Evolutionary conservation across 1,140 invertebrate species (phyloP), one percentile per base, ranked within the genome.

Genomic region (Drosophila grimshawi): DNA sequence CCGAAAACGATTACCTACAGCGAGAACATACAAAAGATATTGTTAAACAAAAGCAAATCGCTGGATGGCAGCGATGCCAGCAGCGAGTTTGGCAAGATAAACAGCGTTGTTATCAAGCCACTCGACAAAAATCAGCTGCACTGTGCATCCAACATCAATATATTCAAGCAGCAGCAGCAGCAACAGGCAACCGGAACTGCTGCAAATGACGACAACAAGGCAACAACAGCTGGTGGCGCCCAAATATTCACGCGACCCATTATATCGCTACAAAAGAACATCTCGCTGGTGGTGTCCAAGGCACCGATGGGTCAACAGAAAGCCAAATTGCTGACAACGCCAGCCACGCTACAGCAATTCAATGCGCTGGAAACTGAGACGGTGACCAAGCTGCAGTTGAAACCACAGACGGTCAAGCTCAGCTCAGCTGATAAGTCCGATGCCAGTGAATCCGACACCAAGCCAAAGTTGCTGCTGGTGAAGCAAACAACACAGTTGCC

Each of bases 101-200:
- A 80, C 5, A 88, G 80, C n/a, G 81, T 88, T 5, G 85, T 88
- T 11, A 89, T 88, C 5, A 88, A 88, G 45, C 64, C 80, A 2
- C 53, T 88, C 29, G 85, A 88, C 51, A 88, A 85, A 30, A 78
- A 10, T 29, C 37, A 71, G 5, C 30, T 89, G 3, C 82, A 80
- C 51, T 88, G 76, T 29, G 46, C 79, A 29, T 53, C 85, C 39
- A 70, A 62, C 64, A 80, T 83, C 41, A 88, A 88, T 6, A 78
- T 89, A 46, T 89, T 83, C 27, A 88, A 88, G 52, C 81, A 80
- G 60, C 78, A 80, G 10, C 37, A 37, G 27, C 35, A 46, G 59
- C 71, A n/a, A 0, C 67, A 55, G n/a, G 33, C 48, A 2, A 8
- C n/a, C 39, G 61, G 11, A 45, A 33, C 35, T 2, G 4, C 45